A percentile compares a stretch with the other conserved stretches of the same genome.
These are phyloP conservation scores for Mnemiopsis leidyi DNA, from an alignment of 37 sponge, comb jelly and placozoan species.

Conservation along the genomic window DNA sequence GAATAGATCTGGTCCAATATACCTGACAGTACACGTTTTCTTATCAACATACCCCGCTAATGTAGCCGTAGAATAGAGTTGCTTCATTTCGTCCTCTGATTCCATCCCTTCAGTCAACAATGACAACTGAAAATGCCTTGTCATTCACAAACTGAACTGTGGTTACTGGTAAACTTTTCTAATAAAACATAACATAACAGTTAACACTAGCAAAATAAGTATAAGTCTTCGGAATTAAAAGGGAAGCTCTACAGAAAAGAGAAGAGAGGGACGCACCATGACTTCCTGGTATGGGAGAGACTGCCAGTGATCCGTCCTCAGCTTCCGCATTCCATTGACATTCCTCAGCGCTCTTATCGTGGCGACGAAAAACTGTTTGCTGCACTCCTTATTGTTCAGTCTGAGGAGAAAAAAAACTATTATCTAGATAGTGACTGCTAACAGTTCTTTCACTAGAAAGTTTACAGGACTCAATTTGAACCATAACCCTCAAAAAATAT, in stretches of 20 bases:
- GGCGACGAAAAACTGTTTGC: neutral
- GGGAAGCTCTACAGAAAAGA: too few species aligned
- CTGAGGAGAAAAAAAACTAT: neutral
- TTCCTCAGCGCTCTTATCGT: neutral
- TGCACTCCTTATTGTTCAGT: conserved; percentile 12
- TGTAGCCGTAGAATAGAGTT: conserved; percentile 56
- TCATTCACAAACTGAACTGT: too few species aligned
- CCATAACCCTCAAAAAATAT: too few species aligned
- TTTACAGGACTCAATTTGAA: too few species aligned
- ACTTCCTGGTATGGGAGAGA: conserved; percentile 49
- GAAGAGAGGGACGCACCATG: conserved; percentile 45
- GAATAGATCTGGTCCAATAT: too few species aligned
- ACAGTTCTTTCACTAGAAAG: too few species aligned
- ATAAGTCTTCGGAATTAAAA: too few species aligned
- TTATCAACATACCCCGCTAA: conserved; percentile 51
- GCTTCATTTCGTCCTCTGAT: neutral
- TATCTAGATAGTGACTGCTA: neutral
- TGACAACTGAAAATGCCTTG: conserved; percentile 39
- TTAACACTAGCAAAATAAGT: too few species aligned
- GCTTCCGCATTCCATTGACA: conserved; percentile 29
- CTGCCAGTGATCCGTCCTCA: conserved; percentile 51
- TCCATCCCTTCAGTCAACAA: conserved; percentile 20
- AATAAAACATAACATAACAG: too few species aligned
- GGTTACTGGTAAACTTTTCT: too few species aligned
- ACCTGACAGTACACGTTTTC: too few species aligned